phyloP scores from a whole-genome alignment of 2,888 invertebrate genomes.

The Sarcophaga rosellei region DNA sequence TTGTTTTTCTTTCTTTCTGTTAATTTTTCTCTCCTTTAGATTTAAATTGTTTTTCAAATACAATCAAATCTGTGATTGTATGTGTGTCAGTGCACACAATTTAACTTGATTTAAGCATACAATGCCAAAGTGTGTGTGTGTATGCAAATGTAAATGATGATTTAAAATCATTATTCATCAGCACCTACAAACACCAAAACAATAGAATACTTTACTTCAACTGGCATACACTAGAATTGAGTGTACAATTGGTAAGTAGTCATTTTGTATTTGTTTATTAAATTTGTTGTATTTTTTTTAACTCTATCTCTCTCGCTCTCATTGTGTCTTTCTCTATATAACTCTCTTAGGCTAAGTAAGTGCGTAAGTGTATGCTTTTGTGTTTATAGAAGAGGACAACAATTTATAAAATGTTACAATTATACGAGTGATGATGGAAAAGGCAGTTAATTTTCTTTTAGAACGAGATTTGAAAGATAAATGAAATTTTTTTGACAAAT shows the following conservation, averaged over 20 bases:
- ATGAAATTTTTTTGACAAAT: too few species aligned
- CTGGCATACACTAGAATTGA: neutral
- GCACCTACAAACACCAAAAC: constrained; percentile 41
- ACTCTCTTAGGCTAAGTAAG: neutral
- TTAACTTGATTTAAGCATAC: constrained; percentile 37
- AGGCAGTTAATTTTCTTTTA: too few species aligned
- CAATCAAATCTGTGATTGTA: constrained; percentile 57
- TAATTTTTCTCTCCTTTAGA: constrained; percentile 26
- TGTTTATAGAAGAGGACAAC: too few species aligned
- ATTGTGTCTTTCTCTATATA: neutral
- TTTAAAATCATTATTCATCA: constrained; percentile 60
- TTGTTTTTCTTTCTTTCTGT: constrained; percentile 29
- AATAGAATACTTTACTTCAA: neutral
- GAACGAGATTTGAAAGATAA: too few species aligned
- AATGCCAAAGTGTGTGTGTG: neutral
- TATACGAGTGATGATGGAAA: too few species aligned
- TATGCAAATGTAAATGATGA: constrained; percentile 41
- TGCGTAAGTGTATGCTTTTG: neutral
- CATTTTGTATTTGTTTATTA: constrained; percentile 44
- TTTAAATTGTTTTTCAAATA: constrained; percentile 52
- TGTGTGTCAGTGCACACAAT: constrained; percentile 63
- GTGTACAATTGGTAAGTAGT: neutral
- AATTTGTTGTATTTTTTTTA: constrained; percentile 21
- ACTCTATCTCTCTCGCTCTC: neutral
- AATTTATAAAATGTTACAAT: too few species aligned